These are phyloP conservation scores for Otis tarda DNA, from an alignment of 2,113 vertebrate species.

Conservation along the genomic window DNA sequence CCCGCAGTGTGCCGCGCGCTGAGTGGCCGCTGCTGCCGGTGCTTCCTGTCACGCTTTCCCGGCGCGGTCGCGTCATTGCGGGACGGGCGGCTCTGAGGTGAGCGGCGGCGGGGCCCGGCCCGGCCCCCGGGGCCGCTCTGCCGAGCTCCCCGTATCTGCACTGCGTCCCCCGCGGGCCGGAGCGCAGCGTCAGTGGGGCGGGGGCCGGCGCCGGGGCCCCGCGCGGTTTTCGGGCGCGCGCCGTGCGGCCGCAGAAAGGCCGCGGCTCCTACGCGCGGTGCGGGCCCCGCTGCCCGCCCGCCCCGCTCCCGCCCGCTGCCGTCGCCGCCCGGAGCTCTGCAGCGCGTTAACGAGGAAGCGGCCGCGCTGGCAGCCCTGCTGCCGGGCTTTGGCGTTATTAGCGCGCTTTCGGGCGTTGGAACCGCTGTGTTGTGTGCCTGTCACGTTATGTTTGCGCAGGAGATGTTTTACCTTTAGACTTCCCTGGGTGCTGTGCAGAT, in stretches of 20 bases:
- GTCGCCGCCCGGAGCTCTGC: not conserved
- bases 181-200: not conserved
- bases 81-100: not conserved
- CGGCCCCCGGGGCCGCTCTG: no score
- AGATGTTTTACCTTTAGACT: not conserved
- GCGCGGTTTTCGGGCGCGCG: not conserved
- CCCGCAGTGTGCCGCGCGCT: no score
- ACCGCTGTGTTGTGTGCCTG: accelerated
- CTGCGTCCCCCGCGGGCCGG: no score
- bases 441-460: accelerated
- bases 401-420: not conserved
- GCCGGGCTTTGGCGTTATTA: accelerated
- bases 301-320: no score
- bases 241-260: no score
- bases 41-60: slow-evolving; percentile 52
- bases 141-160: accelerated
- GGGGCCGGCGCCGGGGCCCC: no score
- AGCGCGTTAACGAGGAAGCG: no score
- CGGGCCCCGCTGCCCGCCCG: not conserved
- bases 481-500: accelerated
- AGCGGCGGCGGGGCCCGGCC: not conserved
- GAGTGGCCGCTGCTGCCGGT: no score
- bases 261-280: no score
- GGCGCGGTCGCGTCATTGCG: slow-evolving; percentile 79
- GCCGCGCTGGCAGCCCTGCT: not conserved